A percentile compares a stretch with the other conserved stretches of the same genome.
phyloP scores from a whole-genome alignment of 2,113 vertebrate genomes.

The Macrotis lagotis region DNA sequence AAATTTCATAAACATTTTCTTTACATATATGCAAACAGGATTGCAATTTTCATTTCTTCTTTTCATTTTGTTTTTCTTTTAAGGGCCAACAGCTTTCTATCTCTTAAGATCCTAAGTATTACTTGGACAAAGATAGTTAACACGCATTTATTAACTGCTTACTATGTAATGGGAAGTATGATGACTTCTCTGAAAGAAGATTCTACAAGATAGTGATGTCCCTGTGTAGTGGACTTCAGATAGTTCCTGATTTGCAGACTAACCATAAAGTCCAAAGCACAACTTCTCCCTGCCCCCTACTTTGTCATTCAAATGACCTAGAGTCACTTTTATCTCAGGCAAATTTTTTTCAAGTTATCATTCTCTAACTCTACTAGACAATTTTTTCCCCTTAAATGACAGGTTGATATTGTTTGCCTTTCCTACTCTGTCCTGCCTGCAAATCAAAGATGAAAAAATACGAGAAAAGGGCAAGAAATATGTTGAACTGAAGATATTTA shows the following conservation, averaged over 20 bases:
- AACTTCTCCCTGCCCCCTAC: neutral
- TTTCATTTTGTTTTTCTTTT: neutral
- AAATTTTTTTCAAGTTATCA: neutral
- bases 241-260: neutral
- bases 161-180: neutral
- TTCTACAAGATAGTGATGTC: neutral
- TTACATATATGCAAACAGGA: neutral
- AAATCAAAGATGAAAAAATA: too few species aligned
- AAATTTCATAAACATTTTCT: neutral
- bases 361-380: too few species aligned
- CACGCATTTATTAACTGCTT: neutral
- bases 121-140: neutral
- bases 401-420: too few species aligned
- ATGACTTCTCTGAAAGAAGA: neutral
- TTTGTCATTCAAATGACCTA: neutral
- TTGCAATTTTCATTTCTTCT: neutral
- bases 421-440: too few species aligned
- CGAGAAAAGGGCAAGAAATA: too few species aligned
- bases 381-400: too few species aligned
- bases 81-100: neutral
- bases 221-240: neutral
- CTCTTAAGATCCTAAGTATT: neutral
- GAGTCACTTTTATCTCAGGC: neutral
- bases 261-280: too few species aligned
- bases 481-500: too few species aligned